Evolutionary conservation across 2,888 invertebrate genomes (phyloP).

Genomic region (Craniophora ligustri): DNA sequence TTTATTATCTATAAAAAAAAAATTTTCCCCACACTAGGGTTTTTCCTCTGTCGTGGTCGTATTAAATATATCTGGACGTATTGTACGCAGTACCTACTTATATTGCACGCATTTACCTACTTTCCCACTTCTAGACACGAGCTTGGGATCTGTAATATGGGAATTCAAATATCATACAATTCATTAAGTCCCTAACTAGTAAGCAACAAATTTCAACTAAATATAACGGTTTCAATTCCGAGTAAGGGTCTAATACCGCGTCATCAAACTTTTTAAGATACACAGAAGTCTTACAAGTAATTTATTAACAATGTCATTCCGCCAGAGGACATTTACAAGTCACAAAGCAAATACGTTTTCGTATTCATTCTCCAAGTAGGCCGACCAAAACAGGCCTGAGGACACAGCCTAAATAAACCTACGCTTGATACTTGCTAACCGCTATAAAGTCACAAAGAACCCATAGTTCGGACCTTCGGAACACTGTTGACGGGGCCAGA

Average conservation of each 20-base stretch:
- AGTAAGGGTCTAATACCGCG: constrained; percentile 19
- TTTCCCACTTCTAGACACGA: too few relatives aligned
- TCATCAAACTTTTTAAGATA: constrained; percentile 66
- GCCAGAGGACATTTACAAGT: constrained; percentile 80
- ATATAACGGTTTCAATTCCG: background rate
- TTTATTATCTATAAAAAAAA: too few relatives aligned
- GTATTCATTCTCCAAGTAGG: constrained; percentile 79
- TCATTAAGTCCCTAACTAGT: background rate
- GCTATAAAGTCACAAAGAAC: constrained; percentile 79
- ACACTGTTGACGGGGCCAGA: constrained; percentile 73
- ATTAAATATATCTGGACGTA: too few relatives aligned
- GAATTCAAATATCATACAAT: background rate
- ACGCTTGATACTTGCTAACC: constrained; percentile 66
- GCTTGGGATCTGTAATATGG: too few relatives aligned
- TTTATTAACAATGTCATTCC: constrained; percentile 81
- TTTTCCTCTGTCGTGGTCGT: too few relatives aligned
- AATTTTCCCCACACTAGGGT: too few relatives aligned
- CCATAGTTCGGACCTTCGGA: constrained; percentile 72
- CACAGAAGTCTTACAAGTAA: constrained; percentile 71
- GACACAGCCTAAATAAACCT: constrained; percentile 82
- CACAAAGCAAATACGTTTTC: constrained; percentile 82
- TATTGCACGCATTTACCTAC: too few relatives aligned
- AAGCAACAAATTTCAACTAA: background rate
- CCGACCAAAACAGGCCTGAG: constrained; percentile 75
- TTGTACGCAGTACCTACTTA: too few relatives aligned